Evolutionary conservation across 2,113 vertebrate genomes (phyloP), one percentile per base, ranked within the genome.

Genomic region (Gallinago undulata): DNA sequence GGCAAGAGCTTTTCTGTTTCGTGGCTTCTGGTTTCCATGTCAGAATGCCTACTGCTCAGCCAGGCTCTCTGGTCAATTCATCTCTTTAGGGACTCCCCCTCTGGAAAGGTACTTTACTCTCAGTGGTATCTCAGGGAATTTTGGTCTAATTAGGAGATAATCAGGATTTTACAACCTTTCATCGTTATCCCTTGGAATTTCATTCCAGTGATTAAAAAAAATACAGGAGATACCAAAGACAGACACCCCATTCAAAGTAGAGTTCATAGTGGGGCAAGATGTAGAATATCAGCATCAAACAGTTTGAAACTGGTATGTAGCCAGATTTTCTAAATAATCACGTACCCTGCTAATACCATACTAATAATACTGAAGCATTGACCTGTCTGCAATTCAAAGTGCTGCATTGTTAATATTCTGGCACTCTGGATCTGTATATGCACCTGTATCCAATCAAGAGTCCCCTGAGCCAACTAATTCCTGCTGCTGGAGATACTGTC

Each of bases 401-500:
- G 30, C 70, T 91, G 28, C 48, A 41, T 94, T 91, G 93, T 90
- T 87, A 88, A 93, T 93, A 73, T 41, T 31, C 39, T 93, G 63
- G 75, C 67, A 85, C 91, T 63, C 33, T 4, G 33, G 64, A 37
- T 89, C 74, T 94, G 43, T 84, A 31, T 69, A 77, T 89, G 57
- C 24, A 19, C 62, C 94, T 79, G 30, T 68, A 87, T 86, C 85
- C 75, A 80, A 14, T 86, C 19, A 2, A 41, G 56, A 77, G 69
- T 96, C 85, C 92, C 96, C 51, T 78, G 94, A 92, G 93, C 85
- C 76, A 81, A 92, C 72, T 94, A 90, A 93, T 95, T 90, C 75
- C 51, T 95, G 68, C 67, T 95, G 59, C 76, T 93, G 80, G 51
- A 92, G 92, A 92, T 84, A 70, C 63, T 85, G 63, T 84, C 92